Evolutionary conservation across 1,140 invertebrate species (phyloP), one percentile per base, ranked within the genome.

Genomic region (Holotrichia oblita): DNA sequence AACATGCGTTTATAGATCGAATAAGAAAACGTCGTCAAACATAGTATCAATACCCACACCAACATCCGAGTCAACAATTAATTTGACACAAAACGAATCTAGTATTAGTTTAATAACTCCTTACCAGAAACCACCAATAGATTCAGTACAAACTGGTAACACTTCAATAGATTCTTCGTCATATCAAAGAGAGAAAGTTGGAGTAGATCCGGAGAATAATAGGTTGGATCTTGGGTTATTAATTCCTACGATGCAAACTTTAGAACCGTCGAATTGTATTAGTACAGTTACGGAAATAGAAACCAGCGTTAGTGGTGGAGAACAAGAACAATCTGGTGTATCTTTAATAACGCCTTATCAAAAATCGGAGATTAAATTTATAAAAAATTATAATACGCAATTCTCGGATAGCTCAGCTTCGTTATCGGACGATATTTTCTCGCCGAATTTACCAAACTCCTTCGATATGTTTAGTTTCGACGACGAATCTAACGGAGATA

Each of bases 11-110:
- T 69, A 69, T 9, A 69, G 9, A 61, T 24, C 64, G n/a, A 40
- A 79, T 69, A 44, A 4, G 17, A 55, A 55, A 55, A 6, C 48
- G 55, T 82, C 8, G 82, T 76, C 59, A 24, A 83, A 72, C 85
- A 88, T 73, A 81, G 78, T 44, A 80, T 82, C 34, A 82, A 83
- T 20, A 88, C 87, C 76, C 61, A 73, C 48, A 42, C 86, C 72
- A 85, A 17, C n/a, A 2, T 1, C 10, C 44, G 44, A 48, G n/a
- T n/a, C n/a, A n/a, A n/a, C n/a, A n/a, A n/a, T n/a, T n/a, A n/a
- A n/a, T n/a, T n/a, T n/a, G n/a, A 48, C 27, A 4, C 27, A 34
- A 34, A 34, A 34, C 14, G 48, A 55, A 55, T n/a, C 14, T 17
- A 14, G 3, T 55, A 6, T 17, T 17, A 55, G 48, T n/a, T 20